These are phyloP conservation scores for Dissostichus mawsoni DNA, from an alignment of 2,113 vertebrate genomes.

Conservation along the genomic window DNA sequence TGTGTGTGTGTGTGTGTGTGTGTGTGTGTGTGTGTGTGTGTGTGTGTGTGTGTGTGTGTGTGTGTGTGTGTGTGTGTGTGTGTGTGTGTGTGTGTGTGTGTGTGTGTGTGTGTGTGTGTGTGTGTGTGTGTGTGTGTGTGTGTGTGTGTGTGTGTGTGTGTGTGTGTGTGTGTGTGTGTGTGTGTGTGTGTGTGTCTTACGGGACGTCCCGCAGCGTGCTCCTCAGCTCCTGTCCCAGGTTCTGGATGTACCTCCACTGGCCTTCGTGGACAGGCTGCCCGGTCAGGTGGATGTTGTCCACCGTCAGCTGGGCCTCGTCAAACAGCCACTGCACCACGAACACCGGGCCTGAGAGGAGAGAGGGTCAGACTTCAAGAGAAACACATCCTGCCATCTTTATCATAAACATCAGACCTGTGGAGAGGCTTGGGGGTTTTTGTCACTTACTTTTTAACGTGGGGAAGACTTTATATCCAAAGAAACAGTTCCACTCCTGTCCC, in stretches of 20 bases:
- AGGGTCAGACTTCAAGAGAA: conserved; percentile 6
- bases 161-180: neutral
- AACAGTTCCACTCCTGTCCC: conserved; percentile 71
- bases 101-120: too few species aligned
- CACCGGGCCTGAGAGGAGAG: conserved; percentile 85
- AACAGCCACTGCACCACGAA: conserved; percentile 98
- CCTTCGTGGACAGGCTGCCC: conserved; percentile 93
- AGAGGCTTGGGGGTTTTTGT: neutral
- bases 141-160: too few species aligned
- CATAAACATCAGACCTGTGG: too few species aligned
- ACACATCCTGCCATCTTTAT: neutral
- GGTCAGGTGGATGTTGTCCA: conserved; percentile 92
- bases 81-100: too few species aligned
- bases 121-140: too few species aligned
- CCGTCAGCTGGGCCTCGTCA: conserved; percentile 93
- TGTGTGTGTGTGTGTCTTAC: conserved; percentile 80
- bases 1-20: too few species aligned
- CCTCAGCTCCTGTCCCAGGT: conserved; percentile 91
- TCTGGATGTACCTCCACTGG: conserved; percentile 96
- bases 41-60: neutral
- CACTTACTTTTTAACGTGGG: conserved; percentile 82
- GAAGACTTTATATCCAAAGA: conserved; percentile 90
- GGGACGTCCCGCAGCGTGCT: conserved; percentile 90
- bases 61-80: too few species aligned
- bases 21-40: neutral